Conservation (phyloP, 35 echinoderm and acorn worm genomes). For the Chiridota heheva region DNA sequence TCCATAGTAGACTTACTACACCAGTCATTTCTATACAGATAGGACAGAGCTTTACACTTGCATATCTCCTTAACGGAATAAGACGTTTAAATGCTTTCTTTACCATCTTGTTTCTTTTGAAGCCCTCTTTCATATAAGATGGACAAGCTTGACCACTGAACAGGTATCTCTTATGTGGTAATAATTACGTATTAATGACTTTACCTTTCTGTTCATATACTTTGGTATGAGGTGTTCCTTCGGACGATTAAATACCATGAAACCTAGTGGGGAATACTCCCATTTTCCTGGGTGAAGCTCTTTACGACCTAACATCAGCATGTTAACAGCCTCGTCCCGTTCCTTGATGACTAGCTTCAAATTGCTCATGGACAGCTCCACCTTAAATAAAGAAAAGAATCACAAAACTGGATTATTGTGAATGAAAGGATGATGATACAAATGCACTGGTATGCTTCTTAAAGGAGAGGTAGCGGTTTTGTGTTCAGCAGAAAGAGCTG, state of each 20-base stretch:
- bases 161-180: no score
- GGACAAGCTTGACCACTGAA: no score
- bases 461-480: background rate
- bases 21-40: no score
- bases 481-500: background rate
- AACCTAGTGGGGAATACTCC: conserved; percentile 76
- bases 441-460: background rate
- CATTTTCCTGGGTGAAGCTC: conserved; percentile 67
- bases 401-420: no score
- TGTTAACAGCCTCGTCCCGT: conserved; percentile 71
- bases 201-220: conserved; percentile 80
- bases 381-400: conserved; percentile 48
- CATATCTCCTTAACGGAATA: no score
- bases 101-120: no score
- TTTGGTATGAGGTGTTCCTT: conserved; percentile 71
- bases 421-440: background rate
- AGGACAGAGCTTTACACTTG: no score
- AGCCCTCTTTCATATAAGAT: no score
- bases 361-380: conserved; percentile 73
- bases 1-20: no score
- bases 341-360: conserved; percentile 73
- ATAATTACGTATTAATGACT: no score
- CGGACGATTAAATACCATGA: conserved; percentile 56
- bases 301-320: conserved; percentile 63
- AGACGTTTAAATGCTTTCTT: no score